Percentiles rank a stretch among this genome's conserved stretches.
Conservation (phyloP, 2,888 invertebrate species). For the Tiliacea citrago region DNA sequence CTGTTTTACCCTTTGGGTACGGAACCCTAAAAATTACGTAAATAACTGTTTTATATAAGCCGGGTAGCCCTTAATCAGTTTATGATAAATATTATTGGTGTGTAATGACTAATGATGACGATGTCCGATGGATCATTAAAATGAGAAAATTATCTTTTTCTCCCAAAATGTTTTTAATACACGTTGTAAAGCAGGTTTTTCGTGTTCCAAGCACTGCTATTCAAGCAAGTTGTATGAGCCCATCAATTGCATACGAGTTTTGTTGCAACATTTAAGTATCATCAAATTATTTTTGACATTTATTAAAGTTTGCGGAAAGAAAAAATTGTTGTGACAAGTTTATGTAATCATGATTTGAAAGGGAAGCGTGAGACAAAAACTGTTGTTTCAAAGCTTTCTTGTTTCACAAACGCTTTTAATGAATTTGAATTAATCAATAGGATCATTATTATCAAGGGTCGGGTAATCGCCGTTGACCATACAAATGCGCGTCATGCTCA, state of each 20-base stretch:
- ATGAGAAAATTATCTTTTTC: constrained; percentile 41
- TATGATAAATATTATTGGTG: constrained; percentile 45
- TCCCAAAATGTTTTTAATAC: constrained; percentile 34
- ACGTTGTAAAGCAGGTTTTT: constrained; percentile 36
- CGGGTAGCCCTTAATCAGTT: constrained; percentile 44
- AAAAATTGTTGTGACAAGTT: constrained; percentile 34
- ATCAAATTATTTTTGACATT: constrained; percentile 59
- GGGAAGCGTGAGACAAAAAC: constrained; percentile 40
- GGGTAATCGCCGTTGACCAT: too few relatives aligned
- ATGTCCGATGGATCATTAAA: constrained; percentile 37
- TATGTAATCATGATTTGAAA: constrained; percentile 46
- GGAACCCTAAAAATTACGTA: constrained; percentile 32
- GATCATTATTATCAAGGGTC: not conserved
- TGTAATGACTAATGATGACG: too few relatives aligned
- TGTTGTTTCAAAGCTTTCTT: constrained; percentile 17
- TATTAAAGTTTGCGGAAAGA: constrained; percentile 33
- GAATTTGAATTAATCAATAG: constrained; percentile 5
- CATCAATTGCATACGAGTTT: constrained; percentile 43
- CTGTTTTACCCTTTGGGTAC: too few relatives aligned
- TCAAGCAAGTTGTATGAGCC: constrained; percentile 20
- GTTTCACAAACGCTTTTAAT: not conserved
- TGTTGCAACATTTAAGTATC: constrained; percentile 31
- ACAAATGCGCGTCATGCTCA: too few relatives aligned
- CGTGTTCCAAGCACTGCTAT: not conserved
- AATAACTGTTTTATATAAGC: constrained; percentile 44